phyloP scores from a whole-genome alignment of 1,140 invertebrate species.

The Drosophila ohnishii region DNA sequence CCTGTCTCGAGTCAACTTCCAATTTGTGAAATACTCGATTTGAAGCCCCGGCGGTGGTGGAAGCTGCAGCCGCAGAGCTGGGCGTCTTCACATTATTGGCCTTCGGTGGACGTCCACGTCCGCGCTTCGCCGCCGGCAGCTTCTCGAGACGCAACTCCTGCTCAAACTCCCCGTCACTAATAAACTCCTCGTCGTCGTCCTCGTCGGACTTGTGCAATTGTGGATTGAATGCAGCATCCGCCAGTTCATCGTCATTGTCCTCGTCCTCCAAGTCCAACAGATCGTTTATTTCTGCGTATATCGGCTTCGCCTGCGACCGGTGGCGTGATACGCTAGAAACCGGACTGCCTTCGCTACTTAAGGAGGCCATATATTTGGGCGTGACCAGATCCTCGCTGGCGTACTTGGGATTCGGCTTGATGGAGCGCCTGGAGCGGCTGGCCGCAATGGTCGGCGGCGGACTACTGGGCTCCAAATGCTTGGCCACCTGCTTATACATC shows the following conservation, averaged over 20 bases:
- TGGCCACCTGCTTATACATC: slow-evolving; percentile 57
- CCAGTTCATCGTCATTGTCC: slow-evolving; percentile 59
- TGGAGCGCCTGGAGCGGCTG: slow-evolving; percentile 73
- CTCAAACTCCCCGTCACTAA: slow-evolving; percentile 64
- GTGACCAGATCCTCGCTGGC: slow-evolving; percentile 77
- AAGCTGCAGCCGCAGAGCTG: not conserved
- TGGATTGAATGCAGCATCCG: slow-evolving; percentile 66
- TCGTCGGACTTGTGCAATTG: slow-evolving; percentile 73
- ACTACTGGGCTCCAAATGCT: slow-evolving; percentile 14
- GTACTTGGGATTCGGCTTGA: slow-evolving; percentile 83
- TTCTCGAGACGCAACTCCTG: slow-evolving; percentile 52
- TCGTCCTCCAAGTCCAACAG: slow-evolving; percentile 55
- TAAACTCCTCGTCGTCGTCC: slow-evolving; percentile 59
- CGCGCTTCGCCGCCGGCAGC: slow-evolving; percentile 53
- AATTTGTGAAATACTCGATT: slow-evolving; percentile 3
- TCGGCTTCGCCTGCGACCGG: slow-evolving; percentile 37
- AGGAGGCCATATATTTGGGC: slow-evolving; percentile 62
- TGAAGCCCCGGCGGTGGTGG: not conserved
- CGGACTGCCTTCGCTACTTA: slow-evolving; percentile 12
- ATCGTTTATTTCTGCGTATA: slow-evolving; percentile 37
- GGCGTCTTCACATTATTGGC: slow-evolving; percentile 9
- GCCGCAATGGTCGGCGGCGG: slow-evolving; percentile 76
- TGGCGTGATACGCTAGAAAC: not conserved
- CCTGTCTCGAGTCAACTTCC: slow-evolving; percentile 3
- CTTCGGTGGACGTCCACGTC: slow-evolving; percentile 72